Base-by-base conservation (phyloP, 2,113 vertebrate species). In the Pyrgilauda ruficollis region DNA sequence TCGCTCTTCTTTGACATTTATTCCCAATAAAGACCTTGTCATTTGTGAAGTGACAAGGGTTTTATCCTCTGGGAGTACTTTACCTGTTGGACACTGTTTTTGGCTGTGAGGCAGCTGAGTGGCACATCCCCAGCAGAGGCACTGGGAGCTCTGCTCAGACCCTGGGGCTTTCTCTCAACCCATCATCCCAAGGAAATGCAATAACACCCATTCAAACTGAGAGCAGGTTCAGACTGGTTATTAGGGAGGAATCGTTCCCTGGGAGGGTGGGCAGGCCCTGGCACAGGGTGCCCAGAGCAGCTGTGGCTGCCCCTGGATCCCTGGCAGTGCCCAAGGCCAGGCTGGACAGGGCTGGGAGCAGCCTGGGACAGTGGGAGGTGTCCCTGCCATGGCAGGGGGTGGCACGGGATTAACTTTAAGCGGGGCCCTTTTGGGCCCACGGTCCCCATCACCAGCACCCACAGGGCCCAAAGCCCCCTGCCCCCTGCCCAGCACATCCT, bases 1-100 rank as follows among this genome's bases (percentile, higher is more conserved):
- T 64, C 10, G 4, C 88, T 82, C 91, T 90, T 79, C 87, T 74
- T 91, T 95, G 97, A 91, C 55, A 19, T 94, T 96, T 95, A 89
- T 96, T 97, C 59, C 64, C 83, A 23, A 58, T 90, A 94, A 97
- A 95, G 55, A 58, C 72, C 61, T 82, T 63, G 77, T 79, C 8
- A 2, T 84, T 93, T 28, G 28, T 91, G 69, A 80, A 70, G 72
- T 31, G 61, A 49, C 49, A 52, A 37, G 66, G 49, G 3, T 24
- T 43, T 93, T 94, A 72, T 93, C 78, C 87, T 79, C n/a, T 46
- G 63, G 47, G 64, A 15, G 7, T 72, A 12, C 89, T 96, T 96
- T 81, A 80, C 74, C 90, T 74, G 79, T 59, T 92, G 87, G 82
- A 67, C 1, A 2, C 44, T 46, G 9, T 73, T 74, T 44, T 11